A percentile compares a stretch with the other conserved stretches of the same genome.
Evolutionary conservation across 2,888 invertebrate species (phyloP).

Genomic region (Trichopoda pennipes): DNA sequence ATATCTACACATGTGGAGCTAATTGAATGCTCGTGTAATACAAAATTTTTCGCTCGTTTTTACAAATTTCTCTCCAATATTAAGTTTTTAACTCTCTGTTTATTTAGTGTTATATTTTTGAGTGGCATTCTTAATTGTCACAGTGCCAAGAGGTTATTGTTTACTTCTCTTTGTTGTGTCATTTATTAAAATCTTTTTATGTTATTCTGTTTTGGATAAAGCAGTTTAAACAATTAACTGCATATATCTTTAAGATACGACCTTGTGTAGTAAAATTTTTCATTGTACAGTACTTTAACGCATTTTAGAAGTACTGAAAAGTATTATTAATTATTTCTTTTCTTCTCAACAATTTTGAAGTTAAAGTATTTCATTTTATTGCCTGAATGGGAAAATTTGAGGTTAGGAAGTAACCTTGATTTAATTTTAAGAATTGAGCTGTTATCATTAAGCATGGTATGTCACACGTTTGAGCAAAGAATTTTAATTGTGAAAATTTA

Average conservation of each 20-base stretch:
- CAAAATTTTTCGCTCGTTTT: conserved; percentile 7
- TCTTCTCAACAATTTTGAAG: too few species aligned
- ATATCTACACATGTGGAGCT: conserved; percentile 20
- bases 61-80: not conserved
- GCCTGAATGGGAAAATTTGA: too few species aligned
- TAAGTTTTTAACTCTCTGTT: conserved; percentile 43
- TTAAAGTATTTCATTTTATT: too few species aligned
- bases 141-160: conserved; percentile 56
- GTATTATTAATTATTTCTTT: too few species aligned
- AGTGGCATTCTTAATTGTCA: conserved; percentile 50
- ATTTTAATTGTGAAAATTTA: too few species aligned
- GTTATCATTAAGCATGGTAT: too few species aligned
- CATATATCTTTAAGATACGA: conserved; percentile 48
- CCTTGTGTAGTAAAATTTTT: not conserved
- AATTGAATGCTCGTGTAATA: conserved; percentile 23
- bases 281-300: too few species aligned
- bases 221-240: conserved; percentile 1
- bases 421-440: too few species aligned
- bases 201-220: conserved; percentile 7
- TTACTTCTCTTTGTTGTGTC: conserved; percentile 36
- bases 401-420: too few species aligned
- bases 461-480: too few species aligned
- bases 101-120: conserved; percentile 1
- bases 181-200: conserved; percentile 24
- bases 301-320: too few species aligned